Percentiles rank a stretch among this genome's conserved stretches.
Conservation (phyloP, 1,140 invertebrate species). For the Neotoxoptera formosana region DNA sequence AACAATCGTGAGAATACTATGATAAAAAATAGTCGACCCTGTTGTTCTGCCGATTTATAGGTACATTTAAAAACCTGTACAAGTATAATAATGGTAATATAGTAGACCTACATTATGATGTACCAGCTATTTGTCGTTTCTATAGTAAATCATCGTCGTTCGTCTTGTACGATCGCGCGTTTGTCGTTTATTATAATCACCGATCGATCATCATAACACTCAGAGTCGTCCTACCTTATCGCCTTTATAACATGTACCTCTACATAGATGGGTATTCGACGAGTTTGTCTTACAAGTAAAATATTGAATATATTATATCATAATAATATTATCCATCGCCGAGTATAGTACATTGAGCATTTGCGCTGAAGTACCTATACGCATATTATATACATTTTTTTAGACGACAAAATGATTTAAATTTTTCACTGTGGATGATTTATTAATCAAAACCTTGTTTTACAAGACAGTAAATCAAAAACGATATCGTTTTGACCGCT, state of each 20-base stretch:
- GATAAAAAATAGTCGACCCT: neutral
- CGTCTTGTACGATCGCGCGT: neutral
- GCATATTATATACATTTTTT: too few species aligned
- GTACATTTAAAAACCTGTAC: neutral
- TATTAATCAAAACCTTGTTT: neutral
- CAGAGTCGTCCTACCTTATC: neutral
- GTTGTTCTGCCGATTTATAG: neutral
- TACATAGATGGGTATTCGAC: neutral
- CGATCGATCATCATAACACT: neutral
- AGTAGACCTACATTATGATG: neutral
- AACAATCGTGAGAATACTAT: neutral
- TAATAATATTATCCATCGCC: too few species aligned
- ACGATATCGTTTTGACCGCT: neutral
- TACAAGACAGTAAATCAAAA: neutral
- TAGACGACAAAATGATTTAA: too few species aligned
- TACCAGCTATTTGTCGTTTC: neutral
- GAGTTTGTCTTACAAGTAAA: neutral
- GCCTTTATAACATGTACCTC: neutral
- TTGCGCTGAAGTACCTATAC: too few species aligned
- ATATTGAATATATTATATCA: neutral
- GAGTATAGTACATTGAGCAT: too few species aligned
- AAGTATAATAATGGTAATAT: neutral
- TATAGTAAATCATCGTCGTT: neutral
- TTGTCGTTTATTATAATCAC: neutral
- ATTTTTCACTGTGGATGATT: neutral